Base-by-base conservation (phyloP, 2,113 vertebrate genomes). In the Anguilla rostrata region DNA sequence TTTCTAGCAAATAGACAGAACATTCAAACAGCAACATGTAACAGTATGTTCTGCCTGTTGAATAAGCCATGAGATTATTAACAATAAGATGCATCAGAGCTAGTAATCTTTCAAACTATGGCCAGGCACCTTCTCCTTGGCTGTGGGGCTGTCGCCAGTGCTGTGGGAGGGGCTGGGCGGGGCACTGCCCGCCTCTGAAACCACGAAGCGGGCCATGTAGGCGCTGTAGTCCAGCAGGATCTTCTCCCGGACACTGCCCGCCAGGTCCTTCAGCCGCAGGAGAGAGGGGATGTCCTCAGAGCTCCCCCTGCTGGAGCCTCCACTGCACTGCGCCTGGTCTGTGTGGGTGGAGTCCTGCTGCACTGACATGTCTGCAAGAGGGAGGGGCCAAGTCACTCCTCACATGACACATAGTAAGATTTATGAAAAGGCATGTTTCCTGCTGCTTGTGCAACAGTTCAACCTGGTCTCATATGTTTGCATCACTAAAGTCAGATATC, bases 141-240 rank as follows among this genome's bases (percentile, higher is more conserved):
- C 86, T 0, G 46, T 88, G 9, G 95, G 95, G 87, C 95, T 96
- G 88, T 90, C 92, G 34, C 89, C 87, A 0, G 90, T 86, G 40
- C 91, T 91, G 0, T 93, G 91, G 56, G 90, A 91, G 56, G 95
- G 95, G 85, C 95, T 97, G 22, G 0, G 87, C 0, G 88, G 86
- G 0, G 83, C 93, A 90, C 90, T 94, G 89, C 89, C 94, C 86
- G 60, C 29, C 0, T 87, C 92, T 0, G 85, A 86, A 0, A 88
- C 92, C 81, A 96, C 88, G 0, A 96, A 92, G 0, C 90, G 93
- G 15, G 92, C 92, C 95, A 97, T 97, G 93, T 96, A 96, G 63
- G 90, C 88, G 90, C 87, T 90, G 91, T 97, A 97, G 90, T 97
- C 96, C 94, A 96, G 83, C 14, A 94, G 91, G 2, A 95, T 91